These are phyloP conservation scores for Vanacampus margaritifer DNA, from an alignment of 2,113 vertebrate species.

Conservation along the genomic window DNA sequence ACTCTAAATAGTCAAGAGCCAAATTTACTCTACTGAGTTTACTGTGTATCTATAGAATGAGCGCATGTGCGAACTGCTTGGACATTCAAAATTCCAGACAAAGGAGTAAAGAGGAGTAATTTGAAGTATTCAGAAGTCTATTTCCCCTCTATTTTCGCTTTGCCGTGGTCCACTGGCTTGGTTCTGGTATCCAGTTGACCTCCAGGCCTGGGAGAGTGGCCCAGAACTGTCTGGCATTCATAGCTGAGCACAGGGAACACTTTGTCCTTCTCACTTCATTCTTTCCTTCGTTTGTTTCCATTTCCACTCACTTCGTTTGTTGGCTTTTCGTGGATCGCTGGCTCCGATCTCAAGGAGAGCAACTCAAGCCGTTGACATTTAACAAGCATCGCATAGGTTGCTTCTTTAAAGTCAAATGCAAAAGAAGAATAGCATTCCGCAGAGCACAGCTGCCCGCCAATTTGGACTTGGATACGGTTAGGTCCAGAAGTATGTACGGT, in stretches of 20 bases:
- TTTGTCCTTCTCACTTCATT: slow-evolving; percentile 39
- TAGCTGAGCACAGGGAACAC: slow-evolving; percentile 46
- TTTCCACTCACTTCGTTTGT: slow-evolving; percentile 19
- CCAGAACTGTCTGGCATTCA: slow-evolving; percentile 36
- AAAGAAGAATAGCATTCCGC: not conserved
- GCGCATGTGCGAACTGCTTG: not conserved
- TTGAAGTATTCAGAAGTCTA: not conserved
- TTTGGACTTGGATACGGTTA: not conserved
- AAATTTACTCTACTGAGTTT: too few relatives aligned
- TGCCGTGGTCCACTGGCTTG: slow-evolving; percentile 24
- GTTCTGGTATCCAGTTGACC: slow-evolving; percentile 37
- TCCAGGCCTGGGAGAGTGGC: slow-evolving; percentile 24
- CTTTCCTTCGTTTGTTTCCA: slow-evolving; percentile 6
- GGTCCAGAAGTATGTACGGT: not conserved
- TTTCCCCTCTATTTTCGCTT: slow-evolving; percentile 9
- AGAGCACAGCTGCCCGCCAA: not conserved
- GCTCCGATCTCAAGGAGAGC: slow-evolving; percentile 9
- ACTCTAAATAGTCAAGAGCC: too few relatives aligned
- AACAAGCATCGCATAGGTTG: not conserved
- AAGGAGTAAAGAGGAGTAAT: not conserved
- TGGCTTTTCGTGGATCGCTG: slow-evolving; percentile 19
- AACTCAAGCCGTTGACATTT: slow-evolving; percentile 5
- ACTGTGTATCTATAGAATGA: too few relatives aligned
- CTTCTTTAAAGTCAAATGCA: not conserved
- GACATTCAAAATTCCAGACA: not conserved